These are phyloP conservation scores for Microtus pennsylvanicus DNA, from an alignment of 2,113 vertebrate species.

Conservation along the genomic window DNA sequence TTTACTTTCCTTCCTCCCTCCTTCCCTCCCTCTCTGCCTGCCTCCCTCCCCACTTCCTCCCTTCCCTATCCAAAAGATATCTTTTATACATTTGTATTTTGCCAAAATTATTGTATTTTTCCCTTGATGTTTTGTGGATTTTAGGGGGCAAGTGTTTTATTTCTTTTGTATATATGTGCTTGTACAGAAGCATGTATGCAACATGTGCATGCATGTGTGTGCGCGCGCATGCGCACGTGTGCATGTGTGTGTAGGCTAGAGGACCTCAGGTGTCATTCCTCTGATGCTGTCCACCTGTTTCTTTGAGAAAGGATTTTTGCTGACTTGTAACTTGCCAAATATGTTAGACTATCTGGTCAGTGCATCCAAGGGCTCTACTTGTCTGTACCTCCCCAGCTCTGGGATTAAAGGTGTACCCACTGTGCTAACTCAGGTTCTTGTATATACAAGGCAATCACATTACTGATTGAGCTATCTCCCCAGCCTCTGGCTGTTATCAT, in stretches of 20 bases:
- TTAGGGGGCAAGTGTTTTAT: background rate
- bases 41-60: background rate
- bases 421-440: no score
- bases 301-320: background rate
- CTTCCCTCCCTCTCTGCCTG: background rate
- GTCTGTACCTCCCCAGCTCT: no score
- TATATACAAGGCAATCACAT: background rate
- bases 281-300: background rate
- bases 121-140: background rate
- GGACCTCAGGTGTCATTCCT: background rate
- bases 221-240: fast-evolving
- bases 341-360: no score
- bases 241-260: background rate
- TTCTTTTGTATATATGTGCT: background rate
- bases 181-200: background rate
- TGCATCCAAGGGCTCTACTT: no score
- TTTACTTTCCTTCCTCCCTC: background rate
- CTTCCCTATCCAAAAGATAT: background rate
- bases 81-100: constrained; percentile 40
- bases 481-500: background rate
- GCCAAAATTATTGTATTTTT: background rate
- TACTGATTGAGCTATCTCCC: background rate
- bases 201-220: no score
- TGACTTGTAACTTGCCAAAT: no score
- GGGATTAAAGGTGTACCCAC: no score